These are phyloP conservation scores for Lipotes vexillifer DNA, from an alignment of 2,113 vertebrate species.

Conservation along the genomic window DNA sequence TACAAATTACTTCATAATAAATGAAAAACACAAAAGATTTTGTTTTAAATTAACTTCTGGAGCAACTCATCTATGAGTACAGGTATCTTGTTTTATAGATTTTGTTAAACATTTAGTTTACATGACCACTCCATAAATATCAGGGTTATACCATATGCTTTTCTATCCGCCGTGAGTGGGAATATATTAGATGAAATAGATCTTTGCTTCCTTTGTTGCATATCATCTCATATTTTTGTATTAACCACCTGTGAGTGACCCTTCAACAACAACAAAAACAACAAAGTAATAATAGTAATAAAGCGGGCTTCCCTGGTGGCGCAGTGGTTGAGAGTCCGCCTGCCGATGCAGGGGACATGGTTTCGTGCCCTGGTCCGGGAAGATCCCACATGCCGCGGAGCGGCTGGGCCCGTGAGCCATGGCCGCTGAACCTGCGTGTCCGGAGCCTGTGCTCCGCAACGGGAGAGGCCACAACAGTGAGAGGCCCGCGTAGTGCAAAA, in stretches of 20 bases:
- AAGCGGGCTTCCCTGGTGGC: too few species aligned
- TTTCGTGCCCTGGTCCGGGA: too few species aligned
- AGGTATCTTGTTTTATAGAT: neutral
- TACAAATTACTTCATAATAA: neutral
- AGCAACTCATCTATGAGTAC: neutral
- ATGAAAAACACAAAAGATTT: constrained; percentile 20
- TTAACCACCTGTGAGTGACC: constrained; percentile 36
- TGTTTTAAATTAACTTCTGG: constrained; percentile 30
- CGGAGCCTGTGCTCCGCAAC: too few species aligned
- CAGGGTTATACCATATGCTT: neutral
- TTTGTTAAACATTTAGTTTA: neutral
- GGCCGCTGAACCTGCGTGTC: too few species aligned
- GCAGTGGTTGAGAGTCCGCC: too few species aligned
- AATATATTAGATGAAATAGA: neutral
- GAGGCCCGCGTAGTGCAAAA: too few species aligned
- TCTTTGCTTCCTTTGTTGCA: neutral
- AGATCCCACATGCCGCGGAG: too few species aligned
- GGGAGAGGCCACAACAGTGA: too few species aligned
- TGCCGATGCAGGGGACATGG: too few species aligned
- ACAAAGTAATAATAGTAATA: neutral
- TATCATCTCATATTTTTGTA: constrained; percentile 31
- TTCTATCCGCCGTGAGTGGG: neutral
- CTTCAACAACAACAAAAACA: constrained; percentile 16
- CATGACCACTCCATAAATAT: neutral
- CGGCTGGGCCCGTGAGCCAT: too few species aligned